Base-by-base conservation (phyloP, 2,797 vertebrate genomes). In the Sebastes vulpes region DNA sequence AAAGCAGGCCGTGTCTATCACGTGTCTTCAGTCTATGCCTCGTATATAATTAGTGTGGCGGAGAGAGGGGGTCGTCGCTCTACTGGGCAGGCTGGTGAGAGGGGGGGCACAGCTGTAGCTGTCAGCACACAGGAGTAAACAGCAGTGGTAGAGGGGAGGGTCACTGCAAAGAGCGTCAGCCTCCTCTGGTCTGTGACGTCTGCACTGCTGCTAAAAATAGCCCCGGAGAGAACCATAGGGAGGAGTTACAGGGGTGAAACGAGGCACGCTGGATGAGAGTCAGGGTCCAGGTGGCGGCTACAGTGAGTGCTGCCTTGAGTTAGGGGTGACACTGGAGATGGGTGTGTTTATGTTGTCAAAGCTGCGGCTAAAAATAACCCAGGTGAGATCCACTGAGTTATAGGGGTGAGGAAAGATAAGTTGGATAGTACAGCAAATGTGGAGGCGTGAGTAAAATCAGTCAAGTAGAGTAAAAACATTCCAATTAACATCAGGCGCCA, bases 141-240 rank as follows among this genome's bases (percentile, higher is more conserved):
- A 79, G 81, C 71, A 84, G 78, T 14, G 64, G 7, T 1, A 18
- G 35, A 63, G 60, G 21, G 86, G 88, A 60, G 93, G 82, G 88
- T 90, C 85, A 79, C 84, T 89, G 83, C 9, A 50, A 84, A 68
- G 69, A 82, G 81, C 75, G 66, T 85, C 84, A 86, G 88, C 79
- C 79, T 90, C 88, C 86, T 86, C 82, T 83, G 66, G 82, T 83
- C 83, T 82, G 83, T 94, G 94, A 95, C 92, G 93, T 95, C 95
- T 94, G 88, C 79, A 81, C 63, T 74, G 84, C 46, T 74, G 86
- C 93, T 95, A 95, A 92, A 94, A 95, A 94, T 95, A 96, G 87
- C 81, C 28, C 59, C 2, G 58, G 70, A 85, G 79, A 86, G 60
- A 81, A 74, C 70, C 81, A 71, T 25, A 4, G 74, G 87, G 77